These are phyloP conservation scores for Chloroclysta siterata DNA, from an alignment of 2,888 invertebrate genomes.

Conservation along the genomic window DNA sequence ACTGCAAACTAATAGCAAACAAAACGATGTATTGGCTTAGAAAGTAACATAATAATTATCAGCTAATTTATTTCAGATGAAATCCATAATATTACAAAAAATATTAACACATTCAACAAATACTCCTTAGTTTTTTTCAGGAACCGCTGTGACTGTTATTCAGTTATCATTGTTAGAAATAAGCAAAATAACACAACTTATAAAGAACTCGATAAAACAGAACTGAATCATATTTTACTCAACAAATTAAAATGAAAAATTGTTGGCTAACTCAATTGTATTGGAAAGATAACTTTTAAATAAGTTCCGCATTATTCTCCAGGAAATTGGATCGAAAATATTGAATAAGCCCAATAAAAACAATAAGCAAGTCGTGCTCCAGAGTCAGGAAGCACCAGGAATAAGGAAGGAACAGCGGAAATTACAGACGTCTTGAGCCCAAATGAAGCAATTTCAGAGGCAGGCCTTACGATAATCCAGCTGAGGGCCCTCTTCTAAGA, in stretches of 20 bases:
- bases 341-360: constrained; percentile 18
- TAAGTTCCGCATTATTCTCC: constrained; percentile 1
- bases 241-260: background rate
- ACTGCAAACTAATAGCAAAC: too few relatives aligned
- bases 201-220: too few relatives aligned
- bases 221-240: too few relatives aligned
- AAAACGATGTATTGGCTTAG: too few relatives aligned
- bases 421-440: constrained; percentile 39
- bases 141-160: too few relatives aligned
- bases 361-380: constrained; percentile 5
- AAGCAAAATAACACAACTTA: too few relatives aligned
- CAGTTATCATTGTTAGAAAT: too few relatives aligned
- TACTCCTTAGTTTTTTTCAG: too few relatives aligned
- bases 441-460: constrained; percentile 32
- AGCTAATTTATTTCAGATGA: too few relatives aligned
- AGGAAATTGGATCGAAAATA: constrained; percentile 15
- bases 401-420: constrained; percentile 34
- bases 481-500: constrained; percentile 6
- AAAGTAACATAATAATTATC: too few relatives aligned
- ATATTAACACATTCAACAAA: too few relatives aligned
- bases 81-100: too few relatives aligned
- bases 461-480: constrained; percentile 20
- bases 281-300: background rate
- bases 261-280: background rate
- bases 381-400: constrained; percentile 29